Evolutionary conservation across 2,113 vertebrate genomes (phyloP).

Genomic region (Genyomyrus donnyi): DNA sequence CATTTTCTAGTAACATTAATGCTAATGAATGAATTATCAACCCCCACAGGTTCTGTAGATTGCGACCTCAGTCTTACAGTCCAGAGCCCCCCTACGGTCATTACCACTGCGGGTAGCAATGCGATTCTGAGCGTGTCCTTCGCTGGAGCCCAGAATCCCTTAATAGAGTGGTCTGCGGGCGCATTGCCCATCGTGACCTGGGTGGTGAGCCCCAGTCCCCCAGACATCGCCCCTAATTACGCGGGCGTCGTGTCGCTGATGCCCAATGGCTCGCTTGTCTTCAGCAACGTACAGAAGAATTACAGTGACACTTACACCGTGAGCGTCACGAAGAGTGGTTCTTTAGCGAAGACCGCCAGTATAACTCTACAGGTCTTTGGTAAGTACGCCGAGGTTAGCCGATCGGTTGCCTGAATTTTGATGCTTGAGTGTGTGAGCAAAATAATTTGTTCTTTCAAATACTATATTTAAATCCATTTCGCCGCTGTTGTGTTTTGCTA

Average conservation of each 20-base stretch:
- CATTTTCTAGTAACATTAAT: not conserved
- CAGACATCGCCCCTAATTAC: not conserved
- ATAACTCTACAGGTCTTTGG: not conserved
- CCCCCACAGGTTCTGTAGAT: not conserved
- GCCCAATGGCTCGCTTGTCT: not conserved
- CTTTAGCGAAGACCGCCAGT: rapidly evolving
- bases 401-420: not conserved
- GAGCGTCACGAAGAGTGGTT: rapidly evolving
- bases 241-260: not conserved
- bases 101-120: not conserved
- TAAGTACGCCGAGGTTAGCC: not conserved
- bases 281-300: not conserved
- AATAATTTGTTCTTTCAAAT: too few species aligned
- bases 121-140: not conserved
- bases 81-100: not conserved
- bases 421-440: too few species aligned
- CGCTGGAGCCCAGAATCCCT: not conserved
- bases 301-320: not conserved
- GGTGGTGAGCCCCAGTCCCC: not conserved
- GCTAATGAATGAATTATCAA: not conserved
- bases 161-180: not conserved
- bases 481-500: too few species aligned
- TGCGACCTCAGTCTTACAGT: not conserved
- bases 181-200: not conserved
- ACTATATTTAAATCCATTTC: too few species aligned